Conservation (phyloP, 2,888 invertebrate species). For the Heliconius hortense region DNA sequence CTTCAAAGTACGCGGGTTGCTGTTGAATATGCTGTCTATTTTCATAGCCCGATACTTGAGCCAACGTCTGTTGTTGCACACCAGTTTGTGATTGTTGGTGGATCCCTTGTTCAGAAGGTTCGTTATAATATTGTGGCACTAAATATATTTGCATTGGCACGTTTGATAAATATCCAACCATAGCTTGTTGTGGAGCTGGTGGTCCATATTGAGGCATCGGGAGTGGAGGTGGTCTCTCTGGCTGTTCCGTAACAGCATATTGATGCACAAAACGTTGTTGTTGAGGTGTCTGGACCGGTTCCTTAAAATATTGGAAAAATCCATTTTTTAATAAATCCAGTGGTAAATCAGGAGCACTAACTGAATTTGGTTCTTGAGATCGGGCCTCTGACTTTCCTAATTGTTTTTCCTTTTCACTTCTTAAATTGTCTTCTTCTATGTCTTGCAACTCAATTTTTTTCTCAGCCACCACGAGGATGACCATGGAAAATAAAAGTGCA, state of each 20-base stretch:
- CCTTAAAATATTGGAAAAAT: conserved; percentile 61
- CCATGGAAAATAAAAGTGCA: conserved; percentile 60
- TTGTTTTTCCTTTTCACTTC: conserved; percentile 78
- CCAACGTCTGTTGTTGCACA: conserved; percentile 52
- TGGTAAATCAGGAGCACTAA: conserved; percentile 49
- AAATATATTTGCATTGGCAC: conserved; percentile 76
- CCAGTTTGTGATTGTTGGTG: conserved; percentile 46
- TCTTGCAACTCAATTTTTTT: conserved; percentile 88
- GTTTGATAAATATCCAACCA: conserved; percentile 73
- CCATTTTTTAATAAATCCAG: conserved; percentile 67
- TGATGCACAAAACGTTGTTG: conserved; percentile 68
- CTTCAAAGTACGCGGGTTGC: conserved; percentile 63
- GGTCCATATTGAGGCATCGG: conserved; percentile 54
- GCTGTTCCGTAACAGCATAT: conserved; percentile 70
- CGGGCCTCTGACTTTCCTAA: conserved; percentile 55
- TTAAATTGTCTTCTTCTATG: conserved; percentile 87
- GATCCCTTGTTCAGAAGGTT: conserved; percentile 52
- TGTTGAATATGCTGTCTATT: conserved; percentile 58
- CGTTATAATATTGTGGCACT: conserved; percentile 71
- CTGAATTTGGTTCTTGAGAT: conserved; percentile 48
- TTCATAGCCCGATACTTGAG: conserved; percentile 52
- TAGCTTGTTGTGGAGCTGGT: conserved; percentile 59
- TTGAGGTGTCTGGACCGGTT: conserved; percentile 52
- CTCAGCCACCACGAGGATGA: conserved; percentile 69
- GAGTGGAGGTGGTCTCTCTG: conserved; percentile 54